phyloP scores from a whole-genome alignment of 2,888 invertebrate genomes.

The Lepidonotus clava region DNA sequence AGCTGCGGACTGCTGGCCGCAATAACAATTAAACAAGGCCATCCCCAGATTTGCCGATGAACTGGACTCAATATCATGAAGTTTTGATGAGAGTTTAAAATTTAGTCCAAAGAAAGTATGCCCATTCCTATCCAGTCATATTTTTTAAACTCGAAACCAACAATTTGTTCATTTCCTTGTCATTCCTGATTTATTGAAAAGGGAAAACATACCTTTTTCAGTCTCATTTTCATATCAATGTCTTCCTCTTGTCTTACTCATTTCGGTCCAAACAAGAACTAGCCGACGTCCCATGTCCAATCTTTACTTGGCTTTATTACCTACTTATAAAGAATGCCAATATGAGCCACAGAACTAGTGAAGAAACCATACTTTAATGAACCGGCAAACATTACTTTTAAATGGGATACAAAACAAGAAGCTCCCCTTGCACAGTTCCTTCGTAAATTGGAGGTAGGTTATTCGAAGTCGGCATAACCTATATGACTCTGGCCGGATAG shows the following conservation, averaged over 20 bases:
- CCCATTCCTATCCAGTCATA: not conserved
- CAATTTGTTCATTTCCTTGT: constrained; percentile 33
- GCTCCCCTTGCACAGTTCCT: constrained; percentile 13
- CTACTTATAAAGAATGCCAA: constrained; percentile 20
- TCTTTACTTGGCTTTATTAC: constrained; percentile 34
- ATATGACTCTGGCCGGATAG: too few relatives aligned
- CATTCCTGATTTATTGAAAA: constrained; percentile 38
- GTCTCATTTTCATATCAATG: not conserved
- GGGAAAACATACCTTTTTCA: constrained; percentile 12
- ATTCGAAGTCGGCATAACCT: constrained; percentile 3
- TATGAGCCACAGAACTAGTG: not conserved
- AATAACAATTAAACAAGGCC: too few relatives aligned
- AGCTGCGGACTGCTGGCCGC: too few relatives aligned
- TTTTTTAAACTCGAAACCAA: constrained; percentile 15
- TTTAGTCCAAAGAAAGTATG: too few relatives aligned
- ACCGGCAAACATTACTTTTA: not conserved
- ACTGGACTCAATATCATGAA: too few relatives aligned
- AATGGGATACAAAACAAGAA: not conserved
- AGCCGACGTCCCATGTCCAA: constrained; percentile 27
- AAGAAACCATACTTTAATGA: constrained; percentile 46
- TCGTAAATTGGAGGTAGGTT: not conserved
- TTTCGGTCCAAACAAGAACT: not conserved
- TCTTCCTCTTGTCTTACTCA: constrained; percentile 10
- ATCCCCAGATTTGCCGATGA: too few relatives aligned
- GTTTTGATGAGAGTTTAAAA: too few relatives aligned